A percentile compares a stretch with the other conserved stretches of the same genome.
Conservation (phyloP, 2,888 invertebrate species). For the Pyrochroa serraticornis region DNA sequence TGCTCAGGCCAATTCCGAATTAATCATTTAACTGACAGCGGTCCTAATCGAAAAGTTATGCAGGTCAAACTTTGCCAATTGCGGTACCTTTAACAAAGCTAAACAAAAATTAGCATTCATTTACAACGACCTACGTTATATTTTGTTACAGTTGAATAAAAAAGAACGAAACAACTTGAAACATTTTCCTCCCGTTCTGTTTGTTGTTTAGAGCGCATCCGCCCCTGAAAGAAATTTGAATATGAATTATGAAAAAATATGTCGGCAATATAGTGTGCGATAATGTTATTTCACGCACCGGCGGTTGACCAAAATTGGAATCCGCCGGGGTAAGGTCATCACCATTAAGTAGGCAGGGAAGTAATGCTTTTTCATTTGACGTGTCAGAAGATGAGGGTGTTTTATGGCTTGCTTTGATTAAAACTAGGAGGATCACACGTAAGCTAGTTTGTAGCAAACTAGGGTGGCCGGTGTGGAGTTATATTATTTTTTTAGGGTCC, state of each 20-base stretch:
- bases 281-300: slow-evolving; percentile 44
- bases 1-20: too few species aligned
- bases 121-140: too few species aligned
- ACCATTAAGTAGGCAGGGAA: slow-evolving; percentile 43
- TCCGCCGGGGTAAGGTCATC: slow-evolving; percentile 40
- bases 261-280: slow-evolving; percentile 16
- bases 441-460: slow-evolving; percentile 33
- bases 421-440: slow-evolving; percentile 42
- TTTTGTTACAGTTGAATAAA: too few species aligned
- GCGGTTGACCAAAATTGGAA: slow-evolving; percentile 43
- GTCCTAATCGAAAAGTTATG: too few species aligned
- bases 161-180: too few species aligned
- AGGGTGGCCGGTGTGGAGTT: slow-evolving; percentile 5
- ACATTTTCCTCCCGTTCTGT: too few species aligned
- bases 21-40: too few species aligned
- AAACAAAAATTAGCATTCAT: too few species aligned
- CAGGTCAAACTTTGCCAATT: too few species aligned
- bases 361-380: slow-evolving; percentile 46
- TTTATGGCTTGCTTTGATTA: slow-evolving; percentile 48
- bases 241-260: slow-evolving; percentile 19
- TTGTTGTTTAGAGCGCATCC: too few species aligned
- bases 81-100: too few species aligned
- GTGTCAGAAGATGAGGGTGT: slow-evolving; percentile 41
- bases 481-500: slow-evolving; percentile 10
- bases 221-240: slow-evolving; percentile 8